Percentiles rank a stretch among this genome's conserved stretches.
Evolutionary conservation across 2,888 invertebrate species (phyloP).

Genomic region (Meganola albula): DNA sequence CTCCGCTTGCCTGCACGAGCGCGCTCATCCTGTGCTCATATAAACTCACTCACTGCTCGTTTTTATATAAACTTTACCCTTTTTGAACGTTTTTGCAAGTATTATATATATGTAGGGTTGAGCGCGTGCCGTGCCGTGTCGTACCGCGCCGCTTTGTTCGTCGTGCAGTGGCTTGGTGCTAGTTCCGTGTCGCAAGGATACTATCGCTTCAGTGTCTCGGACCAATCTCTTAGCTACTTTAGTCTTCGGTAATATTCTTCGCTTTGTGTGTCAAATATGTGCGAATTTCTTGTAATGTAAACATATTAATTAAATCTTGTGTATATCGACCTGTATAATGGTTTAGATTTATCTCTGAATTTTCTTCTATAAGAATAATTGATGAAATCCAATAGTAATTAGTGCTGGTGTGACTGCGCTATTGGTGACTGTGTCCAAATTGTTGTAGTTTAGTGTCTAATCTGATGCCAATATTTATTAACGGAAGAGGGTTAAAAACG

Average conservation of each 20-base stretch:
- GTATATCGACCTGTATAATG: conserved; percentile 76
- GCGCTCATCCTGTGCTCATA: conserved; percentile 39
- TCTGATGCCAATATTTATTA: conserved; percentile 64
- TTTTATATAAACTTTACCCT: conserved; percentile 67
- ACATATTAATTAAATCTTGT: conserved; percentile 67
- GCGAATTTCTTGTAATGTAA: conserved; percentile 72
- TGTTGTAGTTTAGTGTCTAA: conserved; percentile 64
- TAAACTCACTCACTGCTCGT: conserved; percentile 47
- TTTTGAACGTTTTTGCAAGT: conserved; percentile 60
- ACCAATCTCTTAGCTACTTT: conserved; percentile 71
- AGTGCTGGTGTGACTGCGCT: conserved; percentile 56
- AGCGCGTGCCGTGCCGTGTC: conserved; percentile 32
- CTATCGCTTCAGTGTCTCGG: conserved; percentile 74
- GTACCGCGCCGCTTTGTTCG: conserved; percentile 45
- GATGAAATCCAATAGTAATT: conserved; percentile 54
- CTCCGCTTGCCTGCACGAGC: conserved; percentile 46
- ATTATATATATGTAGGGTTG: conserved; percentile 50
- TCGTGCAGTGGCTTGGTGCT: conserved; percentile 75
- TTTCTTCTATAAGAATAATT: conserved; percentile 64
- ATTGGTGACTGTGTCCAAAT: conserved; percentile 59
- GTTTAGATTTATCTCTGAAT: conserved; percentile 69
- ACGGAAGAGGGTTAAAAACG: conserved; percentile 30
- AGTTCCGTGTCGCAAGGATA: conserved; percentile 59
- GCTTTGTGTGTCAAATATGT: conserved; percentile 78
- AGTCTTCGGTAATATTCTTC: conserved; percentile 67